phyloP scores from a whole-genome alignment of 2,113 vertebrate species.

The Hemicordylus capensis region DNA sequence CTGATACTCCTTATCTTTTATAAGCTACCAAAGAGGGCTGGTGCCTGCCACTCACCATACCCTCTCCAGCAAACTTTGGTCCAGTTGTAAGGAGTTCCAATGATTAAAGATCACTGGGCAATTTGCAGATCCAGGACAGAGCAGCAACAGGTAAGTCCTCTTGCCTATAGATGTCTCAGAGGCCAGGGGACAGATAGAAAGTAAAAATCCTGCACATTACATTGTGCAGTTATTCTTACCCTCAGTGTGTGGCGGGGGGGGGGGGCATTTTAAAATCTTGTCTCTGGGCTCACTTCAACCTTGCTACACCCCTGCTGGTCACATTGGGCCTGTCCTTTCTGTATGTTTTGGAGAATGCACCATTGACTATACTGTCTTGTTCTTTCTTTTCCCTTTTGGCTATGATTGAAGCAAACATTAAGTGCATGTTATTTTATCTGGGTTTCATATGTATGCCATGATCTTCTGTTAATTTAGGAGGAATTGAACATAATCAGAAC shows the following conservation, averaged over 20 bases:
- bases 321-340: neutral
- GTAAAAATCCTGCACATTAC: neutral
- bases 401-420: neutral
- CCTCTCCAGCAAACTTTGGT: too few relatives aligned
- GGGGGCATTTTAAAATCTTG: neutral
- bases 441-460: neutral
- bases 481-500: slow-evolving; percentile 6
- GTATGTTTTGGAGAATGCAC: neutral
- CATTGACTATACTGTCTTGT: neutral
- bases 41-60: too few relatives aligned
- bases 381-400: neutral
- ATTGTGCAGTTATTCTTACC: neutral
- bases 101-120: too few relatives aligned
- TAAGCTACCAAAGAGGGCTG: too few relatives aligned
- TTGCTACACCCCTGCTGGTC: too few relatives aligned
- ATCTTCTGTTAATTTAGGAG: neutral
- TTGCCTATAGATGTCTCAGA: too few relatives aligned
- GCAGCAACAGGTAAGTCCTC: too few relatives aligned
- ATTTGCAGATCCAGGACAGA: too few relatives aligned
- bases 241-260: too few relatives aligned
- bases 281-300: neutral
- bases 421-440: neutral
- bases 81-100: too few relatives aligned
- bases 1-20: too few relatives aligned
- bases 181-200: neutral